Percentiles rank a stretch among this genome's conserved stretches.
Evolutionary conservation across 2,888 invertebrate genomes (phyloP).

Genomic region (Oscheius sp.): DNA sequence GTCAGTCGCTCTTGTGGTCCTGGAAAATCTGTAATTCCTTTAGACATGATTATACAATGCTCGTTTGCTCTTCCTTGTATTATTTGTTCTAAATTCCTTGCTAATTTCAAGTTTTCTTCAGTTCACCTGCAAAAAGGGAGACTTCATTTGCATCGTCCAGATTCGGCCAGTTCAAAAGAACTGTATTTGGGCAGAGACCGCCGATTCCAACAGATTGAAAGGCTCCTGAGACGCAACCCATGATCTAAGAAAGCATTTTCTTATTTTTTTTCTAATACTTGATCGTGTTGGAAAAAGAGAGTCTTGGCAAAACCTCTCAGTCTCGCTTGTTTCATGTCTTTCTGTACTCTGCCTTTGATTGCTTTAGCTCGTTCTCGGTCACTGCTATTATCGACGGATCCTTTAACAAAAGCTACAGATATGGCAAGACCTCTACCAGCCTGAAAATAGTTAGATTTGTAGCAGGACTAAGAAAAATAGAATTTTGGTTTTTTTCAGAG

Average conservation of each 20-base stretch:
- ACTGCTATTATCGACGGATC: slow-evolving; percentile 74
- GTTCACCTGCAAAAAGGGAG: slow-evolving; percentile 57
- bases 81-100: slow-evolving; percentile 64
- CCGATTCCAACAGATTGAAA: slow-evolving; percentile 96
- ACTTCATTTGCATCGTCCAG: slow-evolving; percentile 59
- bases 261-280: too few species aligned
- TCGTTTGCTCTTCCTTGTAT: slow-evolving; percentile 84
- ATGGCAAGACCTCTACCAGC: slow-evolving; percentile 85
- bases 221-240: slow-evolving; percentile 67
- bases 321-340: slow-evolving; percentile 85
- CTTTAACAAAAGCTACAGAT: slow-evolving; percentile 81
- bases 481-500: background rate
- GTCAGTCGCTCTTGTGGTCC: slow-evolving; percentile 81
- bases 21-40: slow-evolving; percentile 97
- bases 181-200: slow-evolving; percentile 96
- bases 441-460: slow-evolving; percentile 9
- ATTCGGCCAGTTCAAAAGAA: slow-evolving; percentile 97
- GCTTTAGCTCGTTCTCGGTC: slow-evolving; percentile 77
- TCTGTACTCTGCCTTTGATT: slow-evolving; percentile 71
- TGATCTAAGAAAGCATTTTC: slow-evolving; percentile 51
- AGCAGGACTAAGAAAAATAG: background rate
- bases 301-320: slow-evolving; percentile 97
- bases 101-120: background rate
- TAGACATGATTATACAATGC: slow-evolving; percentile 94
- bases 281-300: slow-evolving; percentile 83